Evolutionary conservation across 2,797 vertebrate genomes (phyloP).

Genomic region (Micromesistius poutassou): DNA sequence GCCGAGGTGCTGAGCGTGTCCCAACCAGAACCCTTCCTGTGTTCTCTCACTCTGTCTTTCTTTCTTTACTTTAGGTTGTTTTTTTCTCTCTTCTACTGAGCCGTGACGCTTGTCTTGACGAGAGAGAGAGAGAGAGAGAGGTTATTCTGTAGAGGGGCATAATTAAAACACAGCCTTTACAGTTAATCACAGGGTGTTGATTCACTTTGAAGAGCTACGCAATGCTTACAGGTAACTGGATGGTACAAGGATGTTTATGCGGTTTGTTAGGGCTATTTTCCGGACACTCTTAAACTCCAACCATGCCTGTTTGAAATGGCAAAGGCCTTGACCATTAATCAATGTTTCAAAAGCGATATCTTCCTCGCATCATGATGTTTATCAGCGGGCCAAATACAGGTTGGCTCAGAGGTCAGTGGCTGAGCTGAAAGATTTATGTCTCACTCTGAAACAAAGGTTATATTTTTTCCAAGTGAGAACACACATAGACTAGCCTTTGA

Average conservation of each 20-base stretch:
- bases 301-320: neutral
- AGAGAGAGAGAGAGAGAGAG: no score
- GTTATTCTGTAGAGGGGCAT: neutral
- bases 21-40: constrained; percentile 47
- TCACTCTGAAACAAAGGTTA: constrained; percentile 24
- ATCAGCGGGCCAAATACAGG: constrained; percentile 35
- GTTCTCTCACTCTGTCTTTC: constrained; percentile 19
- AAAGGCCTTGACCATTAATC: constrained; percentile 24
- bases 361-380: constrained; percentile 16
- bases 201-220: constrained; percentile 31
- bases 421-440: constrained; percentile 43
- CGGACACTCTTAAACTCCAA: constrained; percentile 7
- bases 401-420: constrained; percentile 36
- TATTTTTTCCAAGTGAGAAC: constrained; percentile 47
- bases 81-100: constrained; percentile 16
- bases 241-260: neutral
- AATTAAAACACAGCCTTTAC: constrained; percentile 2
- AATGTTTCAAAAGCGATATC: constrained; percentile 6
- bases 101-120: constrained; percentile 12
- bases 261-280: neutral
- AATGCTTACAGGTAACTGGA: constrained; percentile 9
- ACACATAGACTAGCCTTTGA: constrained; percentile 41
- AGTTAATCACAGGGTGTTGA: constrained; percentile 28
- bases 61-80: no score
- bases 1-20: constrained; percentile 49